A percentile compares a stretch with the other conserved stretches of the same genome.
Conservation (phyloP, 2,888 invertebrate genomes). For the Proisotoma minuta region DNA sequence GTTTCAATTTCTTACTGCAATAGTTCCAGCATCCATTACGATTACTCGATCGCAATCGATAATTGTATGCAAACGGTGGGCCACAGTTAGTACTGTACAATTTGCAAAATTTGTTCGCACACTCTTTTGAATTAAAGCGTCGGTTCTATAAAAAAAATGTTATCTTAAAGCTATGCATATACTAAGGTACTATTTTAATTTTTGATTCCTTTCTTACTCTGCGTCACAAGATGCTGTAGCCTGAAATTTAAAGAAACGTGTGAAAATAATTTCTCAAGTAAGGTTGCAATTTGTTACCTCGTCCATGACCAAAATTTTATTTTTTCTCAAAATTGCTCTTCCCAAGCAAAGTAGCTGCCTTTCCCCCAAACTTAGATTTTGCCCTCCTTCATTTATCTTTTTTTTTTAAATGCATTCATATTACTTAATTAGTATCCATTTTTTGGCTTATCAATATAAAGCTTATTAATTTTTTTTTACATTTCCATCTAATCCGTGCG, state of each 20-base stretch:
- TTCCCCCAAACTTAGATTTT: constrained; percentile 84
- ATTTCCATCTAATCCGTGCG: constrained; percentile 63
- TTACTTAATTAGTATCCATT: background rate
- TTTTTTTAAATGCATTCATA: too few relatives aligned
- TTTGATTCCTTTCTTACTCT: constrained; percentile 54
- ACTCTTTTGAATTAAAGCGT: constrained; percentile 76
- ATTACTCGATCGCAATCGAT: constrained; percentile 87
- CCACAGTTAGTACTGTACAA: constrained; percentile 85
- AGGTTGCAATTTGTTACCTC: too few relatives aligned
- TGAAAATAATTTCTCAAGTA: background rate
- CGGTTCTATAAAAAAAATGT: constrained; percentile 59
- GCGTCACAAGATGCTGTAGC: constrained; percentile 92
- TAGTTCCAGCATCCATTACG: constrained; percentile 75
- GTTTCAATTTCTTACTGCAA: constrained; percentile 52
- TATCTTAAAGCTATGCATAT: background rate
- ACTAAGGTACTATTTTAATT: too few relatives aligned
- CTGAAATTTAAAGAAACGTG: too few relatives aligned
- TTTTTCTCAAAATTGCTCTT: constrained; percentile 76
- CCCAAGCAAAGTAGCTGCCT: constrained; percentile 84
- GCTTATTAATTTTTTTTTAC: too few relatives aligned
- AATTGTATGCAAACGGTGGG: constrained; percentile 84
- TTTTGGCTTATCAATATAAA: too few relatives aligned
- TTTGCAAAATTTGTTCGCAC: constrained; percentile 72
- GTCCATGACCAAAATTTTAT: constrained; percentile 78
- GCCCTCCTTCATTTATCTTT: constrained; percentile 61